phyloP scores from a whole-genome alignment of 2,888 invertebrate genomes.

The Germaria angustata region DNA sequence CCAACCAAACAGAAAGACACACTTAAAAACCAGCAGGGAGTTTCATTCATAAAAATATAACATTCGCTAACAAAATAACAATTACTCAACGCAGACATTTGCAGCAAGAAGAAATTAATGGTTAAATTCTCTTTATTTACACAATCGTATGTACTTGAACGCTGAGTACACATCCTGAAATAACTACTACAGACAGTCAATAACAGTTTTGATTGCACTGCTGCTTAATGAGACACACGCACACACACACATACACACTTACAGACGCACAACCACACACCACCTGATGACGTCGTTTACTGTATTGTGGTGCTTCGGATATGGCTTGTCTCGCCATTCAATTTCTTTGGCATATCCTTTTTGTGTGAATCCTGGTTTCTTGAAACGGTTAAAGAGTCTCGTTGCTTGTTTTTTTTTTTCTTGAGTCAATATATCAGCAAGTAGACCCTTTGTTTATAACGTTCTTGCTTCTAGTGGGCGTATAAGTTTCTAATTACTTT shows the following conservation, averaged over 20 bases:
- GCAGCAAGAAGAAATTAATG: background rate
- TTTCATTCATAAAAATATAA: slow-evolving; percentile 70
- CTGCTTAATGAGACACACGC: slow-evolving; percentile 17
- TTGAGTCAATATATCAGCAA: slow-evolving; percentile 20
- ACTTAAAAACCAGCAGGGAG: slow-evolving; percentile 68
- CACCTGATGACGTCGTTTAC: slow-evolving; percentile 34
- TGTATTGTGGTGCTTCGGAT: background rate
- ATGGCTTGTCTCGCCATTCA: slow-evolving; percentile 42
- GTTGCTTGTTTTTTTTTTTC: background rate
- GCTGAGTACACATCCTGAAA: slow-evolving; percentile 32
- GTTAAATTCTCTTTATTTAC: slow-evolving; percentile 1
- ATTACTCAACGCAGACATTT: slow-evolving; percentile 30
- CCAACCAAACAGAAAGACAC: background rate
- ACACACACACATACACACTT: background rate
- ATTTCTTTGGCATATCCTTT: slow-evolving; percentile 2
- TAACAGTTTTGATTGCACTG: slow-evolving; percentile 5
- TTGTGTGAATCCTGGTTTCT: background rate
- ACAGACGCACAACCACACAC: background rate
- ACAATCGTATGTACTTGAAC: background rate
- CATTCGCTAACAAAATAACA: background rate
- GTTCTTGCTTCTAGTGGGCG: slow-evolving; percentile 37
- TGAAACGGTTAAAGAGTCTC: background rate
- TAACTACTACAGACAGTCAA: slow-evolving; percentile 27
- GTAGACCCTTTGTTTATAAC: slow-evolving; percentile 22
- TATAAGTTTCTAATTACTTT: slow-evolving; percentile 50